phyloP scores from a whole-genome alignment of 2,113 vertebrate genomes.

The Sardina pilchardus region DNA sequence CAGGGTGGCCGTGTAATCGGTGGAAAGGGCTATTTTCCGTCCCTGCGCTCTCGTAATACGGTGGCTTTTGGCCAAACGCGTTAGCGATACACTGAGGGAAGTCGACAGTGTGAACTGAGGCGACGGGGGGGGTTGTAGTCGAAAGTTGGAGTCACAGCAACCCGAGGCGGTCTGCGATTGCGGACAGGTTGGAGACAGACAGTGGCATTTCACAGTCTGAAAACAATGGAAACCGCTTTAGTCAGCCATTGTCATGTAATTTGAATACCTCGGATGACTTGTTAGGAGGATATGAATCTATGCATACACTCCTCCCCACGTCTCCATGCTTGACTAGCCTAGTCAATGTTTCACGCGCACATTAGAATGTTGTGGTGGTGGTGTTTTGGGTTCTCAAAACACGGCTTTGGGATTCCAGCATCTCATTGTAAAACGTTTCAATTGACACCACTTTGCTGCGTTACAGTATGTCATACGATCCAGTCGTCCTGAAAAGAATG shows the following conservation, averaged over 20 bases:
- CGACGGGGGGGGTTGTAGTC: neutral
- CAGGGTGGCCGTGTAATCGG: constrained; percentile 78
- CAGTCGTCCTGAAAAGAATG: neutral
- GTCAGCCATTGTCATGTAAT: constrained; percentile 8
- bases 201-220: neutral
- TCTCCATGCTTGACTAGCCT: neutral
- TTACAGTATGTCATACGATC: neutral
- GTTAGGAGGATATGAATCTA: neutral
- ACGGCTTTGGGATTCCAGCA: neutral
- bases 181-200: neutral
- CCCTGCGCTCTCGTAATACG: constrained; percentile 67
- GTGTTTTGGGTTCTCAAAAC: neutral
- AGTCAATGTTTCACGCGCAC: neutral
- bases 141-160: neutral
- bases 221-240: neutral
- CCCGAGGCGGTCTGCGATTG: neutral
- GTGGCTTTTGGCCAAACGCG: neutral
- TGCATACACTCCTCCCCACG: neutral
- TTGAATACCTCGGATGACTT: constrained; percentile 1
- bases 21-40: constrained; percentile 64
- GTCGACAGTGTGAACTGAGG: constrained; percentile 22
- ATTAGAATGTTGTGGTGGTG: too few species aligned
- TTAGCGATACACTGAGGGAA: constrained; percentile 52
- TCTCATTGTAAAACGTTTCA: neutral
- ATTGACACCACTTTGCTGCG: neutral